Evolutionary conservation across 1,140 invertebrate genomes (phyloP).

Genomic region (Plectus sambesii): DNA sequence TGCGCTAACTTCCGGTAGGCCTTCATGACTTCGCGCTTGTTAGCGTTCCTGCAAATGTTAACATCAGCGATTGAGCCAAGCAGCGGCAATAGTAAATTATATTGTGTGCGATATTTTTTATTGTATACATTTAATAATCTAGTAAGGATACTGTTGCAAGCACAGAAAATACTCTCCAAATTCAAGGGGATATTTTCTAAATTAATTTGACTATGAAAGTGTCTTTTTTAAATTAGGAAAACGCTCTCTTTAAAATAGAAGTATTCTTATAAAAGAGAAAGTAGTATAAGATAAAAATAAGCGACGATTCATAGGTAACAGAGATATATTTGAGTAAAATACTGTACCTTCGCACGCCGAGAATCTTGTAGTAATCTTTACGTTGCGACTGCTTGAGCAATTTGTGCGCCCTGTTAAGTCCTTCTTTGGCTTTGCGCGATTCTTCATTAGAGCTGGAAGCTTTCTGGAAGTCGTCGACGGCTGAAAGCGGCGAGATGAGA

Average conservation of each 20-base stretch:
- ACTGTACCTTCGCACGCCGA: slow-evolving; percentile 63
- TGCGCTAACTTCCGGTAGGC: slow-evolving; percentile 92
- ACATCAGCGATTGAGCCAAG: too few relatives aligned
- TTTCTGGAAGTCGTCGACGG: slow-evolving; percentile 70
- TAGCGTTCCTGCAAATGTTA: slow-evolving; percentile 56
- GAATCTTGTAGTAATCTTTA: slow-evolving; percentile 95
- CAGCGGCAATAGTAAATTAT: too few relatives aligned
- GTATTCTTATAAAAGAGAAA: too few relatives aligned
- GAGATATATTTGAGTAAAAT: slow-evolving; percentile 14
- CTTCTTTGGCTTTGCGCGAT: slow-evolving; percentile 71
- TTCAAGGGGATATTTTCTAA: too few relatives aligned
- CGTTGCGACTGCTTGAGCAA: slow-evolving; percentile 82
- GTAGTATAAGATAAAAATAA: background rate
- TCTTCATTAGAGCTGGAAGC: slow-evolving; percentile 73
- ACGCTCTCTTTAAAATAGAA: too few relatives aligned
- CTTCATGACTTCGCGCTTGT: slow-evolving; percentile 83
- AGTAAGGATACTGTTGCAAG: too few relatives aligned
- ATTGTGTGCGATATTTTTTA: too few relatives aligned
- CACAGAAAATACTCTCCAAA: too few relatives aligned
- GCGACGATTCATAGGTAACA: background rate
- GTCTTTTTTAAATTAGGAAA: too few relatives aligned
- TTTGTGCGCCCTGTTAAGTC: slow-evolving; percentile 75
- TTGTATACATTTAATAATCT: too few relatives aligned
- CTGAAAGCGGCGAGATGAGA: slow-evolving; percentile 51
- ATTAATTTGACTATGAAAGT: too few relatives aligned